Evolutionary conservation across 2,888 invertebrate species (phyloP), one percentile per base, ranked within the genome.

Genomic region (Synergus umbraculus): DNA sequence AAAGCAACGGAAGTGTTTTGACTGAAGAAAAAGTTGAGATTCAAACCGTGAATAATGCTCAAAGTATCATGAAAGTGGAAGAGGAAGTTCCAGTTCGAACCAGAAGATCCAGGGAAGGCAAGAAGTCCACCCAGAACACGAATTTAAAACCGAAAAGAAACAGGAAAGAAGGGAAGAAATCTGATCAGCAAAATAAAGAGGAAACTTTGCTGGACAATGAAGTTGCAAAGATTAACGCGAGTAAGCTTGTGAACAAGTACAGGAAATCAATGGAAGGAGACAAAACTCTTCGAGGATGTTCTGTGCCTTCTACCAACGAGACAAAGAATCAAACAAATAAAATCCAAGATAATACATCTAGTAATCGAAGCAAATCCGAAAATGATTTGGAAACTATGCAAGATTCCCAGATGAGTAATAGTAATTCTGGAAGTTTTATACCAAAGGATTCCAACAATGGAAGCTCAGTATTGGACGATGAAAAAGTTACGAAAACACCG

Each of bases 181-280:
- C 83, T 2, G 90, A 91, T 43, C 90, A 90, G 44, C 91, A 90
- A 77, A 90, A 90, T 77, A 91, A 91, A 54, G 91, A 91, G 43
- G 91, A 92, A 60, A 91, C 91, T 0, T 65, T 92, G 44, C 54
- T 92, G 44, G 92, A 92, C 66, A 88, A 92, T 81, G 92, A 92
- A 73, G 92, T 92, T 0, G 92, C 92, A 0, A 89, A 86, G 81
- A 92, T 92, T n/a, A 92, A 92, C 77, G 92, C 92, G 76, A 92
- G 91, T 73, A 88, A 86, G 44, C 67, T 67, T 67, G 44, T 10
- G 81, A 44, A 82, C 83, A 54, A 85, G 85, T 88, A 87, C 22
- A 78, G 80, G 5, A 87, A 86, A 43, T 80, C 83, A 4, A 73
- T 83, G 1, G 87, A 87, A 29, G 82, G 86, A 2, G 77, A 83